Base-by-base conservation (phyloP, 2,113 vertebrate species). In the Piaya cayana region DNA sequence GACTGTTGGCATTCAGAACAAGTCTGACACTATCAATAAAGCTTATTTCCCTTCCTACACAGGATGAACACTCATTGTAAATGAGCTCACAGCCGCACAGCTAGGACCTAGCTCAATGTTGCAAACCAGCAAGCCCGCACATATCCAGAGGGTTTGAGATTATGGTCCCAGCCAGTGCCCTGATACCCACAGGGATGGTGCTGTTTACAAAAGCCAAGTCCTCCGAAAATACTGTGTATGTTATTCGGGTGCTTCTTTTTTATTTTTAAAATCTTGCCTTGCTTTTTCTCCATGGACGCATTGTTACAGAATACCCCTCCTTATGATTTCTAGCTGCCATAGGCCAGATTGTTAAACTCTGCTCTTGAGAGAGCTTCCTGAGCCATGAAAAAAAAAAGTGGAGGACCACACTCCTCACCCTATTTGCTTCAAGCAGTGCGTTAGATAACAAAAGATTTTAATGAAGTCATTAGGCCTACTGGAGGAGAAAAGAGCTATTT, bases 401-500 rank as follows among this genome's bases (percentile, higher is more conserved):
- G 60, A 94, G 65, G 22, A 53, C 52, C 22, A 4, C 16, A 27
- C 23, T 52, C 12, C 49, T 64, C 76, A 58, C 45, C 23, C 25
- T 36, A 7, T 79, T 82, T 87, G 14, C 64, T 86, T 82, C 68
- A 81, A 88, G 76, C 59, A 88, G 22, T 78, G 71, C 55, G 59
- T 88, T 70, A 29, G 37, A 75, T 78, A 81, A 69, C 83, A 29
- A 62, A 43, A 81, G 72, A 75, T 42, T 56, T 39, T 67, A 86
- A 78, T 52, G 36, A 93, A 93, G 60, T 67, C 94, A 92, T 90
- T 86, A 81, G 79, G 72, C 64, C 71, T 78, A 83, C 45, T 55
- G 56, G 43, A 86, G 88, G 45, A 91, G 65, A 89, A 93, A 95
- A 85, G 45, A 82, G 49, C n/a, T 91, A 71, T 89, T 92, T 91